Percentiles rank a stretch among this genome's conserved stretches.
Evolutionary conservation across 2,888 invertebrate genomes (phyloP).

Genomic region (Calameuta pallipes): DNA sequence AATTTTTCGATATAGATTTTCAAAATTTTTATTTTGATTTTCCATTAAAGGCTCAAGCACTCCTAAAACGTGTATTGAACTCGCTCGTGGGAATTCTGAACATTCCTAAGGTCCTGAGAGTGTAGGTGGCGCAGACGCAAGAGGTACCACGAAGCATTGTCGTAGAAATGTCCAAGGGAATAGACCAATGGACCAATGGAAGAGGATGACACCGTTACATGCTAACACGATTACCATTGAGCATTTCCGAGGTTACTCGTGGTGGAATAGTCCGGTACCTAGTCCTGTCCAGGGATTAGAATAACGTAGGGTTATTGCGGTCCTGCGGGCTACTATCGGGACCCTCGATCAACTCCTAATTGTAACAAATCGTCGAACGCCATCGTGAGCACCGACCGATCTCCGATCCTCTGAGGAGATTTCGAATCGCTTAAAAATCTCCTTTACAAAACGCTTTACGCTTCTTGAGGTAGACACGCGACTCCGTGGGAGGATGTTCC

Average conservation of each 20-base stretch:
- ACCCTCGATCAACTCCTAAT: constrained; percentile 41
- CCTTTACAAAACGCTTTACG: constrained; percentile 8
- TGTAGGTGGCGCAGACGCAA: neutral
- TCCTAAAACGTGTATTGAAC: neutral
- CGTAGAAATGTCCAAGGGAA: neutral
- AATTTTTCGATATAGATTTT: neutral
- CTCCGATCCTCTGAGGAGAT: neutral
- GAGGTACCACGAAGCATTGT: neutral
- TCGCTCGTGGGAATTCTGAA: constrained; percentile 5
- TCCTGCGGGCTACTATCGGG: constrained; percentile 20
- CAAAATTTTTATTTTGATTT: no score
- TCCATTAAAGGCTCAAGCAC: neutral
- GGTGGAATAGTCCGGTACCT: constrained; percentile 18
- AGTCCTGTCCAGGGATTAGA: constrained; percentile 20
- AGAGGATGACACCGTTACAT: constrained; percentile 48
- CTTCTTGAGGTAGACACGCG: constrained; percentile 1
- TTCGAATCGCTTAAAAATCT: constrained; percentile 14
- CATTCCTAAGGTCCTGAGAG: neutral
- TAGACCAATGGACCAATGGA: constrained; percentile 14
- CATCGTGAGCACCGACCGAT: constrained; percentile 34
- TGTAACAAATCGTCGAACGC: constrained; percentile 50
- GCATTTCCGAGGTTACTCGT: constrained; percentile 37
- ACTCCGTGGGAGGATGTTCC: neutral
- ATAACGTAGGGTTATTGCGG: constrained; percentile 52
- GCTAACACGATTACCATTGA: constrained; percentile 50